Base-by-base conservation (phyloP, 1,140 invertebrate species). In the Drosophila nikananu region DNA sequence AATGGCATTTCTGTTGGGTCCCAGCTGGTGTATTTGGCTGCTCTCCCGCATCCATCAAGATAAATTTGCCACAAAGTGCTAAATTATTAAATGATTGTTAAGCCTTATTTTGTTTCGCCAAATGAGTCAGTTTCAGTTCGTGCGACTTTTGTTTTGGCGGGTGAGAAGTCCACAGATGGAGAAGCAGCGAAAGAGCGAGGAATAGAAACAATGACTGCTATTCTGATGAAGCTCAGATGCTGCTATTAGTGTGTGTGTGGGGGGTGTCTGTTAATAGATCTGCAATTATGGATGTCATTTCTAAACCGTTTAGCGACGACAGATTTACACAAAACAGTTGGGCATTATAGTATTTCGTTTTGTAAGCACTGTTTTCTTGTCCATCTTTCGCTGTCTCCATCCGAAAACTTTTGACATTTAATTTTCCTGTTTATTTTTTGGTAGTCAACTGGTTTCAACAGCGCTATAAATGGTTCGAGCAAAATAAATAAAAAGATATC, bases 41-140 rank as follows among this genome's bases (percentile, higher is more conserved):
- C 35, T 39, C 59, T 74, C 57, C 83, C 83, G 68, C 84, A 67
- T 83, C 77, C 86, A 87, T 87, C 86, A 83, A 80, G 70, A 60
- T 72, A 76, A 81, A 81, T 81, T 87, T 89, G 66, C 68, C 64
- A 61, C 83, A 87, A 84, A 80, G 77, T 89, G 84, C 70, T 87
- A 87, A 89, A 87, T 87, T 87, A 84, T 89, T 89, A 87, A 87
- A 84, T 89, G 84, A 84, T 89, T 71, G 68, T 89, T 89, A 78
- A 81, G 76, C 68, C 55, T 62, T 76, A 74, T 83, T 83, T 77
- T 68, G 42, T 81, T 80, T 73, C 23, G 55, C 30, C 23, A 72
- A 80, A 78, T 80, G 77, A 80, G 60, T 66, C 77, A 59, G 55
- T 21, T 46, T 64, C 49, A 57, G 35, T 51, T 46, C 57, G 74